Conservation (phyloP, 2,888 invertebrate genomes). For the Nemotelus nigrinus region DNA sequence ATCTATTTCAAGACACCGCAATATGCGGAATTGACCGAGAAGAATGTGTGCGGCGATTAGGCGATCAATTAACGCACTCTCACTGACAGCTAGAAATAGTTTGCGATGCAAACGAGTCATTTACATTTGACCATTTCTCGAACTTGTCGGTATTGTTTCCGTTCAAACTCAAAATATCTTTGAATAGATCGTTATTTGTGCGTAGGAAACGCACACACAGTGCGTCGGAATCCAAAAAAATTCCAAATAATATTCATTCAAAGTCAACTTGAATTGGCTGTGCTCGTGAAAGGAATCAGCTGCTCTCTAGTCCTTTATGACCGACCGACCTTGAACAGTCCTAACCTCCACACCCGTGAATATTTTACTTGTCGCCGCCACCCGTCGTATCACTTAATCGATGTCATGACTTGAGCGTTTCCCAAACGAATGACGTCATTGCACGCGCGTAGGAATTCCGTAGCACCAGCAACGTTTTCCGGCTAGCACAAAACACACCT, state of each 20-base stretch:
- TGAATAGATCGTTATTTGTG: background rate
- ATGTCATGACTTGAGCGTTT: background rate
- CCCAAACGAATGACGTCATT: conserved; percentile 31
- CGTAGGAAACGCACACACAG: background rate
- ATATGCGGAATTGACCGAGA: conserved; percentile 35
- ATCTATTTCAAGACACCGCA: conserved; percentile 25
- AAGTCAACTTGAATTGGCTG: background rate
- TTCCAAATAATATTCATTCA: background rate
- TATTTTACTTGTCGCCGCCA: conserved; percentile 11
- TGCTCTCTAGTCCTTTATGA: conserved; percentile 5
- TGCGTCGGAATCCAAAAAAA: background rate
- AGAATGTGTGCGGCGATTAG: background rate
- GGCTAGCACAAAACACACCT: conserved; percentile 11
- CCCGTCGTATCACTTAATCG: conserved; percentile 2
- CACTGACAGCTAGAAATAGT: background rate
- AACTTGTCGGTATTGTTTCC: background rate
- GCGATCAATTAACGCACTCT: no score
- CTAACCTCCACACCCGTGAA: conserved; percentile 5
- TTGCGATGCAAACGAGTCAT: conserved; percentile 17
- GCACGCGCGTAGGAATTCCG: conserved; percentile 33
- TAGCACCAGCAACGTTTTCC: conserved; percentile 18
- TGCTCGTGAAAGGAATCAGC: conserved; percentile 14
- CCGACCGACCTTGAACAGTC: conserved; percentile 18
- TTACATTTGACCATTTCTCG: conserved; percentile 31
- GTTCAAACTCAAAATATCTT: background rate